These are phyloP conservation scores for Lasioglossum leucozonium DNA, from an alignment of 2,888 invertebrate species.

Conservation along the genomic window DNA sequence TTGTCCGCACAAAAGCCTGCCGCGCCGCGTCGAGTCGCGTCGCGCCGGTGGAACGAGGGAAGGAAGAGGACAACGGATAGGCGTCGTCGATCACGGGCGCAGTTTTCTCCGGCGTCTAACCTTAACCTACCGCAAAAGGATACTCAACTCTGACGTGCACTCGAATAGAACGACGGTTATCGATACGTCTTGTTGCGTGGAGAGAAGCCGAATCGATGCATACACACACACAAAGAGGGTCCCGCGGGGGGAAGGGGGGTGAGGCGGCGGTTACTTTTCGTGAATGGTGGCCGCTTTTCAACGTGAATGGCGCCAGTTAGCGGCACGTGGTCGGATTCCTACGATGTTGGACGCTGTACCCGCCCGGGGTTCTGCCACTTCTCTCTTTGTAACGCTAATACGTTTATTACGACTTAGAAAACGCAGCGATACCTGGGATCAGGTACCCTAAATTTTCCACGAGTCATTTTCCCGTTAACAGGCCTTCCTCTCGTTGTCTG, in stretches of 20 bases:
- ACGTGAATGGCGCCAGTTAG: slow-evolving; percentile 35
- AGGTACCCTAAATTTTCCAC: background rate
- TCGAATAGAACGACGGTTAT: slow-evolving; percentile 46
- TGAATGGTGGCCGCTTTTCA: slow-evolving; percentile 12
- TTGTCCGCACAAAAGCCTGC: slow-evolving; percentile 46
- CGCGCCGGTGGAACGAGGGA: slow-evolving; percentile 5
- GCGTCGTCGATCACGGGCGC: background rate
- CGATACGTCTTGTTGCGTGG: slow-evolving; percentile 23
- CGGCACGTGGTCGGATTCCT: slow-evolving; percentile 48
- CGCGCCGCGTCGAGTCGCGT: too few species aligned
- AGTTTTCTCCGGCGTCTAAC: slow-evolving; percentile 50
- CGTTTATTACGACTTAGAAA: background rate
- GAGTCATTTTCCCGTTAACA: background rate
- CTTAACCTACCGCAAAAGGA: slow-evolving; percentile 70
- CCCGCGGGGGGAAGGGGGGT: background rate
- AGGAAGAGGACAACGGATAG: slow-evolving; percentile 19
- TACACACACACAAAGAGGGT: background rate
- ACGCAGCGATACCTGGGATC: background rate
- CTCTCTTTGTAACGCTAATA: background rate
- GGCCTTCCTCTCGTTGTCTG: background rate
- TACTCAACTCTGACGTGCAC: slow-evolving; percentile 30
- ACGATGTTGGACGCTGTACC: slow-evolving; percentile 23
- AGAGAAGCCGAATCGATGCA: slow-evolving; percentile 3
- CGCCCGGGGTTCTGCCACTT: background rate
- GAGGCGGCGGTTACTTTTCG: slow-evolving; percentile 30